phyloP scores from a whole-genome alignment of 2,888 invertebrate species.

The Machimus rusticus region DNA sequence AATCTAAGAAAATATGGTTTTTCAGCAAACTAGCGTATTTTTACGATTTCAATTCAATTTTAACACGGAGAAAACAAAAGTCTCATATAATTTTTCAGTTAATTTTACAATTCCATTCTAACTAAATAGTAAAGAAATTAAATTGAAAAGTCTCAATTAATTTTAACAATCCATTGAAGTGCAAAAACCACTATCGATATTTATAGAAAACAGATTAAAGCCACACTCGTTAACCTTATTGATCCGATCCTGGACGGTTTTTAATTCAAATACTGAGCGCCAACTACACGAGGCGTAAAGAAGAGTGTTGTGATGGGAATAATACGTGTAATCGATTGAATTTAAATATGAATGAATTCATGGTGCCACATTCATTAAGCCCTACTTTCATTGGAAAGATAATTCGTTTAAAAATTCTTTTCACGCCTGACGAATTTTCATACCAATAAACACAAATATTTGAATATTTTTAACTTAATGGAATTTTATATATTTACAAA shows the following conservation, averaged over 20 bases:
- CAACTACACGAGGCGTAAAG: neutral
- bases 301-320: neutral
- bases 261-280: neutral
- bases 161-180: neutral
- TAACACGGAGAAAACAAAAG: neutral
- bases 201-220: neutral
- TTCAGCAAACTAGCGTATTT: neutral
- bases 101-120: too few species aligned
- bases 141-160: neutral
- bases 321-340: neutral
- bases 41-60: neutral
- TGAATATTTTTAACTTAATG: too few species aligned
- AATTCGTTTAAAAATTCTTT: neutral
- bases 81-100: too few species aligned
- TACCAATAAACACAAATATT: neutral
- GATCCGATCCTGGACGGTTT: neutral
- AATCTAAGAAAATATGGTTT: too few species aligned
- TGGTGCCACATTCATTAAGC: neutral
- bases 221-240: neutral
- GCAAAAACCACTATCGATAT: neutral
- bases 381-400: neutral
- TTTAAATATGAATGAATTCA: neutral
- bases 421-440: neutral
- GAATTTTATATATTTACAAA: too few species aligned
- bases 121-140: neutral